These are phyloP conservation scores for Scolanthus callimorphus DNA, from an alignment of 92 coral and sea anemone species.

Conservation along the genomic window DNA sequence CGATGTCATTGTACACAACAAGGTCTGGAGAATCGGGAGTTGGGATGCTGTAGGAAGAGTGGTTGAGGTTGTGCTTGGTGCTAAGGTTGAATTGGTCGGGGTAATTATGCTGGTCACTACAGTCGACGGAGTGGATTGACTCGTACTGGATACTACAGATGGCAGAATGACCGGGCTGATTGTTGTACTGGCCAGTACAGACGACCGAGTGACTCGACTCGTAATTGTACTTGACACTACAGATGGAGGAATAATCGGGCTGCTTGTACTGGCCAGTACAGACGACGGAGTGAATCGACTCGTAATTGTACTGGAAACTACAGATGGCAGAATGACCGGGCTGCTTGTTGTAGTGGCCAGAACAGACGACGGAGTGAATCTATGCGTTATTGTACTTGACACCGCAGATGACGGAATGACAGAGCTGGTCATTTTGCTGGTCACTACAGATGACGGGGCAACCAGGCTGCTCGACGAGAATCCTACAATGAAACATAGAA, in stretches of 20 bases:
- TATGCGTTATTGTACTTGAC: no score
- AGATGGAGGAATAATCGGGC: no score
- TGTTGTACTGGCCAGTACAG: constrained; percentile 26
- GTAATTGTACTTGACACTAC: no score
- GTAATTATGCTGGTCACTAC: constrained; percentile 7
- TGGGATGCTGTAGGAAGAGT: constrained; percentile 50
- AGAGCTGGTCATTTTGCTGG: no score
- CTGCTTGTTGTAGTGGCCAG: constrained; percentile 30
- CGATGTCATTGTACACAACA: constrained; percentile 58
- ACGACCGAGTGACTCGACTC: no score
- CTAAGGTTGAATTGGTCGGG: constrained; percentile 15
- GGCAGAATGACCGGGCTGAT: constrained; percentile 16
- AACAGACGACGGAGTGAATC: no score
- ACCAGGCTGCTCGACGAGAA: constrained; percentile 14
- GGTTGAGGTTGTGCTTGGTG: constrained; percentile 16
- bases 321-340: constrained; percentile 19
- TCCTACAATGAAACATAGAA: constrained; percentile 45
- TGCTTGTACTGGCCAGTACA: no score
- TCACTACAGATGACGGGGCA: constrained; percentile 23
- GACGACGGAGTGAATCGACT: constrained; percentile 19
- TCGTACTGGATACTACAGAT: constrained; percentile 19
- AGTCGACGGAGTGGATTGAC: constrained; percentile 15
- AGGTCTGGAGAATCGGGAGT: constrained; percentile 53
- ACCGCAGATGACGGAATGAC: no score
- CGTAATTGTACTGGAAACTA: constrained; percentile 8